Conservation (phyloP, 2,113 vertebrate genomes). For the Noturus placidus region DNA sequence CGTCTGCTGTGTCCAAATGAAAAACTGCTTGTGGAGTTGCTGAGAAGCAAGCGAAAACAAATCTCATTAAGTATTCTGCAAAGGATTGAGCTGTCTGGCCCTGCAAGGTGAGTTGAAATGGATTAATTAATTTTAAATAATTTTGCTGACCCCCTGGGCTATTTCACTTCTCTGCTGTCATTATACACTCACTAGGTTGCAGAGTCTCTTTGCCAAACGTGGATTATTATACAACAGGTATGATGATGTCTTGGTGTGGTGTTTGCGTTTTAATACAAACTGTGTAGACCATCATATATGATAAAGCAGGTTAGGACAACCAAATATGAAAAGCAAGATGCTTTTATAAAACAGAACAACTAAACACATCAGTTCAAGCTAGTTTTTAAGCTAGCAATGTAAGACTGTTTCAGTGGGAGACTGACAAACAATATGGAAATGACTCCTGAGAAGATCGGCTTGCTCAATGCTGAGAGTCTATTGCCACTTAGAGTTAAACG, state of each 20-base stretch:
- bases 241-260: no score
- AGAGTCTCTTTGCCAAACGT: not conserved
- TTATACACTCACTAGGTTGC: not conserved
- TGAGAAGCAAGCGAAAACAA: not conserved
- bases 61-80: not conserved
- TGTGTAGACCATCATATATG: not conserved
- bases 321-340: not conserved
- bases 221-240: not conserved
- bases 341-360: not conserved
- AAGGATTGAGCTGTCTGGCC: conserved; percentile 9
- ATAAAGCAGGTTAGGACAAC: not conserved
- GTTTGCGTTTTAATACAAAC: not conserved
- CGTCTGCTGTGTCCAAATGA: not conserved
- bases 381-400: not conserved
- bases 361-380: not conserved
- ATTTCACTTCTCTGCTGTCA: conserved; percentile 12
- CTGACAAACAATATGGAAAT: not conserved
- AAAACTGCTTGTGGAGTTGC: not conserved
- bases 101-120: not conserved
- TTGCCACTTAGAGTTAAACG: not conserved
- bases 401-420: not conserved
- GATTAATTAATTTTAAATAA: conserved; percentile 12
- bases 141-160: not conserved
- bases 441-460: not conserved
- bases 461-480: not conserved